Evolutionary conservation across 2,113 vertebrate species (phyloP).

Genomic region (Pedionomus torquatus): DNA sequence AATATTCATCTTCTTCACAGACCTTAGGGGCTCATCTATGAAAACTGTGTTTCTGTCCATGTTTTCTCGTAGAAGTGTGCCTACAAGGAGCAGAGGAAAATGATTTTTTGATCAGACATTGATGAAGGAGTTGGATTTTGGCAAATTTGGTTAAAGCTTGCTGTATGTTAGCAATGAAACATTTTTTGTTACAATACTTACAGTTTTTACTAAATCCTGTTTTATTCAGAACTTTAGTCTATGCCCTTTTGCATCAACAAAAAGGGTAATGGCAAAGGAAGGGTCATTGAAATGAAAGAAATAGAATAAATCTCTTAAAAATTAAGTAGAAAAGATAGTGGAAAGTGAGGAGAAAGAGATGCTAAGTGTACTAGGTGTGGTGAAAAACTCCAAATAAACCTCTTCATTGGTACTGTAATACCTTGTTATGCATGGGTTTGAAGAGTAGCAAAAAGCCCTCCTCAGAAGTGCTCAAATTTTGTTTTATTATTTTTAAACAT

Average conservation of each 20-base stretch:
- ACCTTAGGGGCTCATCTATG: rapidly evolving
- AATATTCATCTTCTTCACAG: not conserved
- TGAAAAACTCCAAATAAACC: rapidly evolving
- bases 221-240: not conserved
- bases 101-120: not conserved
- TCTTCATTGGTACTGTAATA: not conserved
- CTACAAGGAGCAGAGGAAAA: not conserved
- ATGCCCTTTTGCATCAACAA: not conserved
- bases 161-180: not conserved
- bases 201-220: not conserved
- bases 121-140: not conserved
- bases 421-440: not conserved
- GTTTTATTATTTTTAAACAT: not conserved
- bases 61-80: not conserved
- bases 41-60: not conserved
- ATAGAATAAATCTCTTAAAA: not conserved
- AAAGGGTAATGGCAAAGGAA: not conserved
- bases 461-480: not conserved
- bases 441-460: not conserved
- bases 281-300: not conserved
- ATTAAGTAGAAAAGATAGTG: not conserved
- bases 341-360: not conserved
- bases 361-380: not conserved
- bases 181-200: not conserved
- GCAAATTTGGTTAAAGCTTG: not conserved